Evolutionary conservation across 1,140 invertebrate genomes (phyloP), one percentile per base, ranked within the genome.

Genomic region (Eupristina koningsbergeri): DNA sequence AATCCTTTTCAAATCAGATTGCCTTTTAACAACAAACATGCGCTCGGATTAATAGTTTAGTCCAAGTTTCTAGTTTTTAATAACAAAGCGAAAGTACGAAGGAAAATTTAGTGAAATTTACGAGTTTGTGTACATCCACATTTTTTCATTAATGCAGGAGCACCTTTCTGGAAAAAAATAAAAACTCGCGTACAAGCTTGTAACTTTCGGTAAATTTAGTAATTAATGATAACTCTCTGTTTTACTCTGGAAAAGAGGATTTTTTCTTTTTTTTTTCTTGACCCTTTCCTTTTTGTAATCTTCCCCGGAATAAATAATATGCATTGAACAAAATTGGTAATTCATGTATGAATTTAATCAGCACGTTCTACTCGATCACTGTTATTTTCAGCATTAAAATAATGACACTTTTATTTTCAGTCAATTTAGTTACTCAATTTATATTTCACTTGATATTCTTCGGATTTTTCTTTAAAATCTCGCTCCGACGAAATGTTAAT

Each of bases 191-290:
- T 34, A 64, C 31, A 34, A 64, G 15, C 31, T 15, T 64, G 31
- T 64, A 64, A 34, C 63, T 64, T 64, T 64, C 26, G 29, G 19
- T 39, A 67, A 67, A 67, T 67, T 67, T 36, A 67, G 29, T 67
- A 64, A 64, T 36, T 17, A 2, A 31, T 22, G 36, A 1, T 0
- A 39, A 13, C 17, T 13, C 3, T 29, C 8, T 39, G 15, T 67
- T 31, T 64, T 64, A 64, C 8, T n/a, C n/a, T 64, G 9, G 61
- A 31, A 8, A 1, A 31, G 15, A 31, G 8, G 5, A 34, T 0
- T 15, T 61, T 7, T 3, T 15, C 31, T 34, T 64, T 34, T 3
- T 34, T 34, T 0, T 64, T 64, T 64, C 34, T 34, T 34, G 8
- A 13, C 34, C 34, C 34, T 13, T 64, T 63, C 2, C 15, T 53